Percentiles rank a stretch among this genome's conserved stretches.
Conservation (phyloP, 2,888 invertebrate genomes). For the Dicycla oo region DNA sequence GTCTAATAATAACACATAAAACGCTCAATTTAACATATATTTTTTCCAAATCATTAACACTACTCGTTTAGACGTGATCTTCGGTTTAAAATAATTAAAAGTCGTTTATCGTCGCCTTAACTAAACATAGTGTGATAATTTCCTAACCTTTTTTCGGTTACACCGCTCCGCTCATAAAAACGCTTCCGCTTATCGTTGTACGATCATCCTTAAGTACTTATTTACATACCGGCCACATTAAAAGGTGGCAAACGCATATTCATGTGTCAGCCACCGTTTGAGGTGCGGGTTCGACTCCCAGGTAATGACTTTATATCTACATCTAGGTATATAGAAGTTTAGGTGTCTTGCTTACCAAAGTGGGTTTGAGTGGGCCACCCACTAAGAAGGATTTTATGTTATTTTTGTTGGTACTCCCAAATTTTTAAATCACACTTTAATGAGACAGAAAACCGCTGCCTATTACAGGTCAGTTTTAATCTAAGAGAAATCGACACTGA, state of each 20-base stretch:
- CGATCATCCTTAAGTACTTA: slow-evolving; percentile 47
- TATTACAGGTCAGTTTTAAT: too few species aligned
- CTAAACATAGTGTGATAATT: too few species aligned
- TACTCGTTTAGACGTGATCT: too few species aligned
- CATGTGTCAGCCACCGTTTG: slow-evolving; percentile 70
- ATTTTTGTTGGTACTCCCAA: neutral
- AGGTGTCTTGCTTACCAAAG: slow-evolving; percentile 1
- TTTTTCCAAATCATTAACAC: too few species aligned
- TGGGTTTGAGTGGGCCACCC: slow-evolving; percentile 32
- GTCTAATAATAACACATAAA: too few species aligned
- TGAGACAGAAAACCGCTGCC: neutral
- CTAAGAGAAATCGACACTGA: too few species aligned
- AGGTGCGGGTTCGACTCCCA: slow-evolving; percentile 61
- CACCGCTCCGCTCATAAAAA: slow-evolving; percentile 26
- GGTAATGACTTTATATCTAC: slow-evolving; percentile 55
- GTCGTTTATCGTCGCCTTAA: too few species aligned
- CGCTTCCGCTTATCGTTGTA: slow-evolving; percentile 57
- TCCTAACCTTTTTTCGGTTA: neutral
- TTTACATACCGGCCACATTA: slow-evolving; percentile 74
- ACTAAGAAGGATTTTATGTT: neutral
- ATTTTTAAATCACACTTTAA: neutral
- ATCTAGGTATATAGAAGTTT: slow-evolving; percentile 15
- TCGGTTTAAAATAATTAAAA: too few species aligned
- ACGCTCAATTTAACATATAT: too few species aligned
- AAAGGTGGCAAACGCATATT: slow-evolving; percentile 70